Percentiles rank a stretch among this genome's conserved stretches.
Evolutionary conservation across 2,113 vertebrate genomes (phyloP).

Genomic region (Onychorhynchus coronatus): DNA sequence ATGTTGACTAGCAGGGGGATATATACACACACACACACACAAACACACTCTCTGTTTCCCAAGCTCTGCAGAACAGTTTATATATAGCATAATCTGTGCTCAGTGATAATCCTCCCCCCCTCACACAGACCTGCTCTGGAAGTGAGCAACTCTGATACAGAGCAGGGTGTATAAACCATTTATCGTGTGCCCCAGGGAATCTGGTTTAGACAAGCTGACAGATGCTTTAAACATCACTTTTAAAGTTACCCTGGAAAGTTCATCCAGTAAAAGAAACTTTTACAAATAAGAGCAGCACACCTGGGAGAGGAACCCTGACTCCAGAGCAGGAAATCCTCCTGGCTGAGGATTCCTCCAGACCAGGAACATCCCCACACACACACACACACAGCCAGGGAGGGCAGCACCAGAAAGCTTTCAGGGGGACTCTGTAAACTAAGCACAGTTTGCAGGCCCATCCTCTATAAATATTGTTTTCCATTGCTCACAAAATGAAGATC

Average conservation of each 20-base stretch:
- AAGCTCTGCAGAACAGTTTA: constrained; percentile 8
- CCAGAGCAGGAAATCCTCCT: not conserved
- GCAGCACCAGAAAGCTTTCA: not conserved
- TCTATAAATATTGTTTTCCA: not conserved
- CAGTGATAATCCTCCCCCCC: constrained; percentile 11
- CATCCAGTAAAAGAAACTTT: not conserved
- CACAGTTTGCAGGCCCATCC: not conserved
- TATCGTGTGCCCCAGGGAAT: not conserved
- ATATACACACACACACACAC: not conserved
- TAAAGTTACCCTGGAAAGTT: not conserved
- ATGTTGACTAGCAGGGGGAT: not conserved
- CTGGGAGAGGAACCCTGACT: not conserved
- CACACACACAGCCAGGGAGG: not conserved
- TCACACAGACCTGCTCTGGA: not conserved
- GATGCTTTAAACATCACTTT: not conserved
- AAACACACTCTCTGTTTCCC: not conserved
- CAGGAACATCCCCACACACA: not conserved
- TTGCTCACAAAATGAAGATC: not conserved
- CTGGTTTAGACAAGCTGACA: not conserved
- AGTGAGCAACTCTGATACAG: not conserved
- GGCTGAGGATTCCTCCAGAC: rapidly evolving
- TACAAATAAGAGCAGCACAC: not conserved
- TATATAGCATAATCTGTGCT: constrained; percentile 21
- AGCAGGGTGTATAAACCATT: not conserved
- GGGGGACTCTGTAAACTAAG: not conserved